These are phyloP conservation scores for Synanthedon vespiformis DNA, from an alignment of 2,888 invertebrate genomes.

Conservation along the genomic window DNA sequence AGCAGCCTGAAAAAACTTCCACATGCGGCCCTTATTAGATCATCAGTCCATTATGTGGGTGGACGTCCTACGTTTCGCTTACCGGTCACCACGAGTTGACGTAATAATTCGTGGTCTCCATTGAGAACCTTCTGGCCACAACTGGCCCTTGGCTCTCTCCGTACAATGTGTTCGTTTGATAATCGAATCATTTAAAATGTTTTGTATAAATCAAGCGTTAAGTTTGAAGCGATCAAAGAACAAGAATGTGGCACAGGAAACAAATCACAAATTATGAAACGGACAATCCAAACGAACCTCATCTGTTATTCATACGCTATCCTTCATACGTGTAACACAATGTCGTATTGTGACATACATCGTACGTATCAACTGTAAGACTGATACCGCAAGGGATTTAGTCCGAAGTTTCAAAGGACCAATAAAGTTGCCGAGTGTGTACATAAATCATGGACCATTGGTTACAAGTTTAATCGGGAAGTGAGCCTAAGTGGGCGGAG, in stretches of 20 bases:
- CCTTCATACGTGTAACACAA: conserved; percentile 16
- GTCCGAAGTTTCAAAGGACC: conserved; percentile 23
- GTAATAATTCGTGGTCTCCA: no score
- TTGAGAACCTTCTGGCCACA: no score
- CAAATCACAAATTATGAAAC: conserved; percentile 10
- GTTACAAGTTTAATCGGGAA: conserved; percentile 24
- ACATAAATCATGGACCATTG: conserved; percentile 31
- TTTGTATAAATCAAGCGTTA: no score
- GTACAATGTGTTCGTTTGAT: no score
- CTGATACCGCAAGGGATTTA: conserved; percentile 20
- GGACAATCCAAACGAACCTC: conserved; percentile 11
- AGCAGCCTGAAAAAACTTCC: no score
- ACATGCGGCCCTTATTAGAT: no score
- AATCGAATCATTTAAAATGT: no score
- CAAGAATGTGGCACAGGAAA: conserved; percentile 4
- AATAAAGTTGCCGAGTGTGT: conserved; percentile 30
- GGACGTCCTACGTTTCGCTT: no score
- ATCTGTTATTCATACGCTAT: conserved; percentile 12
- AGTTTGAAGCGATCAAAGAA: neutral
- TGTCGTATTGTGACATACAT: conserved; percentile 16
- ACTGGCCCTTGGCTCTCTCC: no score
- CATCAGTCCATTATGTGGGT: no score
- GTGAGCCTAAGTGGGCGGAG: conserved; percentile 12
- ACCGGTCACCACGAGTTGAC: no score
- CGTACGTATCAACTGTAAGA: conserved; percentile 2